These are phyloP conservation scores for Daktulosphaira vitifoliae DNA, from an alignment of 1,140 invertebrate genomes.

Conservation along the genomic window DNA sequence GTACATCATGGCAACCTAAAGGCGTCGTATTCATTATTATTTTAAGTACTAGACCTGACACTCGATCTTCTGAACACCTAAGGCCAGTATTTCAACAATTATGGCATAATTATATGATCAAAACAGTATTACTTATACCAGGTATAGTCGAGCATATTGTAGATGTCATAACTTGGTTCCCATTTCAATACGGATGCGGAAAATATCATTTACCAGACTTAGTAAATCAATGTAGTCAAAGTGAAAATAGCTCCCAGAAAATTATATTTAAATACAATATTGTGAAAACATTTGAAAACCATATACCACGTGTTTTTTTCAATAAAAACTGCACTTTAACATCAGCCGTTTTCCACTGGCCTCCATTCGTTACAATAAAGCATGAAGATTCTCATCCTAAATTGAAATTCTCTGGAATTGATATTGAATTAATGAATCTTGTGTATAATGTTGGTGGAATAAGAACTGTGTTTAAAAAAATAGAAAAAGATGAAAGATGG, in stretches of 20 bases:
- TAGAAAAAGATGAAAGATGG: not conserved
- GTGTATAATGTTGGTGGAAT: not conserved
- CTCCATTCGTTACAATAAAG: not conserved
- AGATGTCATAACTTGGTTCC: not conserved
- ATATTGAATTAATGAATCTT: not conserved
- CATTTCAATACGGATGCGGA: not conserved
- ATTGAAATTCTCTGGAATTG: not conserved
- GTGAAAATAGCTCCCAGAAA: not conserved
- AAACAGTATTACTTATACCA: not conserved
- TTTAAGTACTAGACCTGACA: not conserved
- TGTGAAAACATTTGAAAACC: not conserved
- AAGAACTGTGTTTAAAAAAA: not conserved
- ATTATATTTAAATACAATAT: too few species aligned
- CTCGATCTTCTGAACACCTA: not conserved
- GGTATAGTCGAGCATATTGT: not conserved
- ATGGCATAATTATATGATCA: not conserved
- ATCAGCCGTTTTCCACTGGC: constrained; percentile 5
- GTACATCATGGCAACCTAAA: not conserved
- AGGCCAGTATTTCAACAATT: not conserved
- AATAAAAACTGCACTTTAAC: not conserved
- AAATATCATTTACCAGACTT: not conserved
- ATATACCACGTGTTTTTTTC: not conserved
- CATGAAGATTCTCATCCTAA: not conserved
- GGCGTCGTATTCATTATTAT: not conserved
- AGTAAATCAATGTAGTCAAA: not conserved